Evolutionary conservation across 2,888 invertebrate genomes (phyloP).

Genomic region (Exocentrus adspersus): DNA sequence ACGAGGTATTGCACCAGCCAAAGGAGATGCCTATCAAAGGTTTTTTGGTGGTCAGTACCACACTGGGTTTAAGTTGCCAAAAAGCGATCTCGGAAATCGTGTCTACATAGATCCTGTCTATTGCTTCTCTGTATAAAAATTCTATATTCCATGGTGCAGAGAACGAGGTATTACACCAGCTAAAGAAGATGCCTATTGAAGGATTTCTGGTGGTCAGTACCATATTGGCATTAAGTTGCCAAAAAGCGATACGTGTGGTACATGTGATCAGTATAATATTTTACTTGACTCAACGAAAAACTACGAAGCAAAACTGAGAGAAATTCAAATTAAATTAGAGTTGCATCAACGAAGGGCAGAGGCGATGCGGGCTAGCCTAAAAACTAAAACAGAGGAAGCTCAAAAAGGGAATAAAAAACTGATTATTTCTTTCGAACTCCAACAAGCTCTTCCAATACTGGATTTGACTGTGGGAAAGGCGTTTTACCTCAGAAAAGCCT

Average conservation of each 20-base stretch:
- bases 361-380: constrained; percentile 37
- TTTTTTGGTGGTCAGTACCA: constrained; percentile 35
- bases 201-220: constrained; percentile 32
- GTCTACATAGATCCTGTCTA: too few species aligned
- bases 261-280: too few species aligned
- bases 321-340: constrained; percentile 25
- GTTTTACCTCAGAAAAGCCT: constrained; percentile 43
- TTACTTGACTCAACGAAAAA: neutral
- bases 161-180: neutral
- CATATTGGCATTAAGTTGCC: constrained; percentile 42
- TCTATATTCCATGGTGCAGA: constrained; percentile 3
- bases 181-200: constrained; percentile 20
- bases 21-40: constrained; percentile 20
- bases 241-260: constrained; percentile 40
- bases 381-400: constrained; percentile 35
- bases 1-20: neutral
- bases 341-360: constrained; percentile 35
- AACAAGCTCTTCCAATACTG: constrained; percentile 41
- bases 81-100: too few species aligned
- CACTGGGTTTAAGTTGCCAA: constrained; percentile 41
- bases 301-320: neutral
- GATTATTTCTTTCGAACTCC: constrained; percentile 40
- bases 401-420: too few species aligned
- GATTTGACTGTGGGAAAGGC: constrained; percentile 37
- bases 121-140: constrained; percentile 3